Percentiles rank a stretch among this genome's conserved stretches.
Conservation (phyloP, 2,113 vertebrate genomes). For the Anhinga anhinga region DNA sequence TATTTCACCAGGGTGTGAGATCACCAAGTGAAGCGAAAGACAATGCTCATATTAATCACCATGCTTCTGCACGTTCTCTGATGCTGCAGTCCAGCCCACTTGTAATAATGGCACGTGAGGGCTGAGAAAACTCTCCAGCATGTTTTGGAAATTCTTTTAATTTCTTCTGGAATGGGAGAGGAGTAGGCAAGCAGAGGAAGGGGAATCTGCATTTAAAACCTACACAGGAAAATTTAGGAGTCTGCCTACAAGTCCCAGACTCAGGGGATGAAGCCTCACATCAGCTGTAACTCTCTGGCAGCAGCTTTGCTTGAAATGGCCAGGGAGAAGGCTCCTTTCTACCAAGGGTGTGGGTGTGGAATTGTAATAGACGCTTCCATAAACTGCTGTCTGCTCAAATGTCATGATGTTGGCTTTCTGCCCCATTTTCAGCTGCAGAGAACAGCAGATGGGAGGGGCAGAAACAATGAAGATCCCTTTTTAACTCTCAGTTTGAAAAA, state of each 20-base stretch:
- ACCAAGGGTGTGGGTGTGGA: background rate
- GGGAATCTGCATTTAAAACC: background rate
- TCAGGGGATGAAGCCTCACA: background rate
- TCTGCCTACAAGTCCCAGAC: background rate
- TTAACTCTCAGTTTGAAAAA: slow-evolving; percentile 42
- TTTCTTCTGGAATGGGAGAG: background rate
- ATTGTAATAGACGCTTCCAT: slow-evolving; percentile 40
- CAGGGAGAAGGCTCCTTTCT: background rate
- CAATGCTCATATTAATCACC: background rate
- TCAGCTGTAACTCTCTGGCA: background rate
- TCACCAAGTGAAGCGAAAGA: background rate
- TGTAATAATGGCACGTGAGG: background rate
- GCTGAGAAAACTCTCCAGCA: background rate
- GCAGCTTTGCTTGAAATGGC: background rate
- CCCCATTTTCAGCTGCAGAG: slow-evolving; percentile 50
- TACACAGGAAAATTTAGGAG: background rate
- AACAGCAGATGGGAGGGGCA: slow-evolving; percentile 50
- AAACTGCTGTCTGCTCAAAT: slow-evolving; percentile 47
- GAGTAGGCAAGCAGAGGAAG: background rate
- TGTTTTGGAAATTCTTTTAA: background rate
- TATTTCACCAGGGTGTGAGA: background rate
- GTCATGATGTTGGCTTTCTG: slow-evolving; percentile 53
- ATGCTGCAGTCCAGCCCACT: background rate
- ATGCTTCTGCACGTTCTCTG: background rate
- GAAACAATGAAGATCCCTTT: slow-evolving; percentile 48